Evolutionary conservation across 2,113 vertebrate species (phyloP), one percentile per base, ranked within the genome.

Genomic region (Myotis davidii): DNA sequence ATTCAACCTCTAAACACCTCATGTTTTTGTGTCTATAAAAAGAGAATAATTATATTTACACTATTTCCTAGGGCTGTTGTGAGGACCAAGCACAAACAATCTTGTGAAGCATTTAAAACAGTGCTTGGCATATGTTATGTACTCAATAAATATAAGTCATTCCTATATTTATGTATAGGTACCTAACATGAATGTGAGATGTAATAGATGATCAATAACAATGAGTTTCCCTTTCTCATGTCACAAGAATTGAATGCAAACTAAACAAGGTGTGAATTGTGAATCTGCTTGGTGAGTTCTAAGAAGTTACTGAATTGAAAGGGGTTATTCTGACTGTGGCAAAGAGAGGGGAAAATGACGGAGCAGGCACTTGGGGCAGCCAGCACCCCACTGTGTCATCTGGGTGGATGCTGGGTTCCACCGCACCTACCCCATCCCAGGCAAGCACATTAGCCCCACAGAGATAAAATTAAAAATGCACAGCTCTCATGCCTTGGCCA

Each of bases 321-420:
- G 16, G 25, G n/a, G 21, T 39, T 54, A 16, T 29, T 73, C 54
- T 72, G 45, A 59, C 29, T 12, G 3, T 37, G 17, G 23, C 13
- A 52, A 11, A 78, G 34, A 4, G 32, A 9, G 18, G 48, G 12
- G 37, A 27, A 25, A 48, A 4, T 39, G 11, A 2, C 6, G 11
- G 59, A 34, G 20, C 8, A 14, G 82, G 21, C 8, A 9, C 27
- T 21, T 21, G 54, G 34, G 72, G 6, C 3, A 52, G 59, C n/a
- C 21, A 67, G 61, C 54, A 21, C 32, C 27, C 54, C 12, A 0
- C 34, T 3, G 1, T 18, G 23, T 61, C 67, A n/a, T 39, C 23
- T 42, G 50, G 45, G 3, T 8, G 0, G 9, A 1, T 10, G 27
- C 17, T 87, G 29, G 3, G 2, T 74, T 21, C 64, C 3, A 1